A percentile compares a stretch with the other conserved stretches of the same genome.
Evolutionary conservation across 2,888 invertebrate genomes (phyloP).

Genomic region (Epinotia bilunana): DNA sequence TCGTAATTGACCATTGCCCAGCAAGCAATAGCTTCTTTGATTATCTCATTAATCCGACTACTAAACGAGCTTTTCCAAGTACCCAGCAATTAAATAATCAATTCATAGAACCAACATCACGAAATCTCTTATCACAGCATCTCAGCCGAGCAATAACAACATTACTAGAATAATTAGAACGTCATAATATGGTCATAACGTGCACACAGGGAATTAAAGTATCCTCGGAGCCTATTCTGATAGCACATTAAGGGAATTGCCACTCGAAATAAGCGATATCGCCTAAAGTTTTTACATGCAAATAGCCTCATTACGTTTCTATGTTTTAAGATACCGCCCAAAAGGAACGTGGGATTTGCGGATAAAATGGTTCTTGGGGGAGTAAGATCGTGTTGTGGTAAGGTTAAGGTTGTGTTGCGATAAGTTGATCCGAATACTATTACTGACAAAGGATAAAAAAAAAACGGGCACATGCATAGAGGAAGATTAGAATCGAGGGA

Average conservation of each 20-base stretch:
- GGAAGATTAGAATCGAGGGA: no score
- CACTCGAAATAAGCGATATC: constrained; percentile 42
- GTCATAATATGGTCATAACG: not conserved
- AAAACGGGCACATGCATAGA: no score
- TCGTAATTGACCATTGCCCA: no score
- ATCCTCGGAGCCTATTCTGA: constrained; percentile 31
- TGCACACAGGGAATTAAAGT: constrained; percentile 17
- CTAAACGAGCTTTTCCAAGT: no score
- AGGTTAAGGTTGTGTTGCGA: no score
- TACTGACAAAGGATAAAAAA: no score
- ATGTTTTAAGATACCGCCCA: constrained; percentile 8
- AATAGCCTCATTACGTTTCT: constrained; percentile 34
- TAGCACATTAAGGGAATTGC: constrained; percentile 40
- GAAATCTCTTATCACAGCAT: not conserved
- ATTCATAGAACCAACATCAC: not conserved
- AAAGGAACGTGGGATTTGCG: not conserved
- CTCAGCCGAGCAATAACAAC: not conserved
- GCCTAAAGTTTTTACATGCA: constrained; percentile 37
- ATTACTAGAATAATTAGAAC: constrained; percentile 30
- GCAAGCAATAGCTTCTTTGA: no score
- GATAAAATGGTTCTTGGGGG: not conserved
- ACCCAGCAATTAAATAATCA: not conserved
- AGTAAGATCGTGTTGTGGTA: no score
- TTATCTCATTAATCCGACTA: no score
- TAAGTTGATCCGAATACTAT: not conserved